These are phyloP conservation scores for Pangasius djambal DNA, from an alignment of 2,797 vertebrate genomes.

Conservation along the genomic window DNA sequence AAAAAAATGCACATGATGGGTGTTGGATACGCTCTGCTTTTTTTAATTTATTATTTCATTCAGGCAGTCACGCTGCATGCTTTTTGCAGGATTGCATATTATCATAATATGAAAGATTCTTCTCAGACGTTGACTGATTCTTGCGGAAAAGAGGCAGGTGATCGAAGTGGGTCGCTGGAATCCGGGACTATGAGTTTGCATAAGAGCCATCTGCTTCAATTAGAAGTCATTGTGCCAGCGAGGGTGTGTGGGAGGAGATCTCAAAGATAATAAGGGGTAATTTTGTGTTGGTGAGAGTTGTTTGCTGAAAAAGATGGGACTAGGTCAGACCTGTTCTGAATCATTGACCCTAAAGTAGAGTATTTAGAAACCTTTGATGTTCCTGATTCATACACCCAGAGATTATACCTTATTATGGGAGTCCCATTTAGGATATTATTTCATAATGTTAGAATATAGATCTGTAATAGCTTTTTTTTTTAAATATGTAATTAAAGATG, in stretches of 20 bases:
- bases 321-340: constrained; percentile 28
- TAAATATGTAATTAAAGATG: neutral
- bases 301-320: constrained; percentile 40
- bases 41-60: constrained; percentile 25
- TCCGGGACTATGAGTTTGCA: constrained; percentile 44
- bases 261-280: constrained; percentile 51
- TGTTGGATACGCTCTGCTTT: constrained; percentile 28
- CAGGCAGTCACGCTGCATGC: constrained; percentile 25
- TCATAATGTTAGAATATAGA: neutral
- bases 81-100: constrained; percentile 34
- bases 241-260: constrained; percentile 50
- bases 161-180: constrained; percentile 46
- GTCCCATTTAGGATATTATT: neutral
- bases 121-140: constrained; percentile 45
- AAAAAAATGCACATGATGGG: constrained; percentile 40
- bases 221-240: constrained; percentile 51
- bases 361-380: constrained; percentile 31
- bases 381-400: neutral
- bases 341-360: constrained; percentile 16
- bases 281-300: constrained; percentile 44
- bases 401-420: neutral
- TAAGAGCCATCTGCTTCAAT: constrained; percentile 59
- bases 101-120: constrained; percentile 46
- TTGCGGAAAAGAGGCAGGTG: constrained; percentile 40
- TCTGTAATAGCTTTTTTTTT: neutral